A percentile compares a stretch with the other conserved stretches of the same genome.
phyloP scores from a whole-genome alignment of 2,113 vertebrate species.

The Psophia crepitans region DNA sequence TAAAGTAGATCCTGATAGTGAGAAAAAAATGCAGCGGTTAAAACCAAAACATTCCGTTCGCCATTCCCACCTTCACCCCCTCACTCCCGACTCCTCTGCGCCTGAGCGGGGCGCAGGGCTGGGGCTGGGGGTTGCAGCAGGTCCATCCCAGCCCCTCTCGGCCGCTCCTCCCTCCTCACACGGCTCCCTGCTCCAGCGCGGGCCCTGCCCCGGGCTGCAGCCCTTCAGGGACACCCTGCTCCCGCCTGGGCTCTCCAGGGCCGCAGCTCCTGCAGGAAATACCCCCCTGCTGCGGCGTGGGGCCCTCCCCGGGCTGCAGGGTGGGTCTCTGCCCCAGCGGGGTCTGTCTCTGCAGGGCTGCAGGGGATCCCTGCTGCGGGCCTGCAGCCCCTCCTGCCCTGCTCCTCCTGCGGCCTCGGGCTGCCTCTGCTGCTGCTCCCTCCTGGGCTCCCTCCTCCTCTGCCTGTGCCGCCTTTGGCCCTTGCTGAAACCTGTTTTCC shows the following conservation, averaged over 20 bases:
- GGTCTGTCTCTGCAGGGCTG: too few species aligned
- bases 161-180: not conserved
- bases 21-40: not conserved
- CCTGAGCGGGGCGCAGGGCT: too few species aligned
- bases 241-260: too few species aligned
- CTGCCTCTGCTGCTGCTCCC: too few species aligned
- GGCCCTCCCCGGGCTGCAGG: too few species aligned
- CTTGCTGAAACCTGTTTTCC: not conserved
- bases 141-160: not conserved
- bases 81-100: not conserved
- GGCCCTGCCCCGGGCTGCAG: too few species aligned
- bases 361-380: too few species aligned
- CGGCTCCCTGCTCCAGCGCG: not conserved
- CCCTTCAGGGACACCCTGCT: too few species aligned
- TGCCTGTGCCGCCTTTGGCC: not conserved
- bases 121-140: too few species aligned
- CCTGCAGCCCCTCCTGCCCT: not conserved
- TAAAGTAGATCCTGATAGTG: not conserved
- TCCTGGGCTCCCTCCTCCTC: not conserved
- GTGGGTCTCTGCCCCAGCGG: too few species aligned
- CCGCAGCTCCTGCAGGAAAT: too few species aligned
- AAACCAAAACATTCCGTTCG: not conserved
- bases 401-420: not conserved
- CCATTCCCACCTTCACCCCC: not conserved
- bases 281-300: not conserved